These are phyloP conservation scores for Gadopsis marmoratus DNA, from an alignment of 2,797 vertebrate species.

Conservation along the genomic window DNA sequence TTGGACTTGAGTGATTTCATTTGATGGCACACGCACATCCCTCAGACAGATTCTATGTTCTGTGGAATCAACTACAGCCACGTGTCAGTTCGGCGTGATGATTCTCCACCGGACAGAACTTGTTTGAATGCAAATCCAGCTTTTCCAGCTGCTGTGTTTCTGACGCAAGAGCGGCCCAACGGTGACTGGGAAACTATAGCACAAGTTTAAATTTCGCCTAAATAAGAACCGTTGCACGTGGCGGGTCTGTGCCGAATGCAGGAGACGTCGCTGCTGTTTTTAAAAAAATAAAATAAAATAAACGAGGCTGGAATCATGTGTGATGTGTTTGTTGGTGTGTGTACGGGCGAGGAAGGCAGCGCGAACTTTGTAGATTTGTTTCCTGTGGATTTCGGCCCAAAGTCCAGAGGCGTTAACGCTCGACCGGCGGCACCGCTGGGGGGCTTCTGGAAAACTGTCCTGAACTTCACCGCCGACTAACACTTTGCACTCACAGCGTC, in stretches of 20 bases:
- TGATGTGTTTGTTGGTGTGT: rapidly evolving
- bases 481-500: rapidly evolving
- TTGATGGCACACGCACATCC: rapidly evolving
- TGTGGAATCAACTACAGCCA: not conserved
- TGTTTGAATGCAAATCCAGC: not conserved
- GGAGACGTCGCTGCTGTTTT: rapidly evolving
- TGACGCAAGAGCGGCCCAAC: not conserved
- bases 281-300: no score
- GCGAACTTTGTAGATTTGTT: rapidly evolving
- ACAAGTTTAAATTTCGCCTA: not conserved
- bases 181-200: not conserved
- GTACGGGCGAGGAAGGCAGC: rapidly evolving
- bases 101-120: not conserved
- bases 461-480: not conserved
- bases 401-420: not conserved
- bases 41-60: rapidly evolving
- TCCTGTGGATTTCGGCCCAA: not conserved
- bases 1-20: no score
- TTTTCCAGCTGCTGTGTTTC: not conserved
- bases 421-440: not conserved
- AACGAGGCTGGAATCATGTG: rapidly evolving
- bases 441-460: no score
- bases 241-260: not conserved
- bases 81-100: not conserved
- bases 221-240: not conserved